Evolutionary conservation across 2,888 invertebrate species (phyloP), one percentile per base, ranked within the genome.

Genomic region (Hemistola chrysoprasaria): DNA sequence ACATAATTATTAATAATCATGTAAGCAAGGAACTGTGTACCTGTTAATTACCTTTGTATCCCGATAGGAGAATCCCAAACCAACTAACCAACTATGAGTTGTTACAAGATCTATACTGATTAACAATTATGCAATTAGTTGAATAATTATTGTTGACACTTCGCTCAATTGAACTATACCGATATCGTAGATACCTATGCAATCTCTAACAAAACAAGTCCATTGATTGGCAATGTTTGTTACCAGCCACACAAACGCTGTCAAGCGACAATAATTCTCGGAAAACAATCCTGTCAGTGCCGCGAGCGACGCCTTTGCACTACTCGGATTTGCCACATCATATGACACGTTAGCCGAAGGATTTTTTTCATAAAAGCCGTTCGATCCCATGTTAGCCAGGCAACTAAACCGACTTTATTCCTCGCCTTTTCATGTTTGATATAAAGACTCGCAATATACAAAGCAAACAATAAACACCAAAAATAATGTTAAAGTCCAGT

Each of bases 201-300:
- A n/a, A 26, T 24, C 21, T 9, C 47, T 54, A 50, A 58, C 65
- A 65, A 62, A 73, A 64, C 63, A 65, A 77, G 43, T 43, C 43
- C 45, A 55, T 68, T 67, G 67, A 72, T 77, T 72, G 73, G 67
- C 60, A 56, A 63, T 62, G 65, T 77, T 73, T 68, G 55, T 60
- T 60, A 63, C 62, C 65, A 59, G 61, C 61, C 61, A 52, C 54
- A 55, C 46, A 55, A 57, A 62, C 57, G 59, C 64, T 74, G 74
- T 74, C 76, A 78, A 68, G 70, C 62, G 66, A 65, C 68, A 66
- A 71, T 78, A 74, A 80, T 79, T 78, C 78, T 78, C 81, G 76
- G 66, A 74, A 80, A 83, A 73, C 68, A 69, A 57, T 62, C 54
- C 61, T 74, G 80, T 74, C 81, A 78, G 73, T 62, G 58, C 65